Evolutionary conservation across 2,113 vertebrate genomes (phyloP).

Genomic region (Sturnira hondurensis): DNA sequence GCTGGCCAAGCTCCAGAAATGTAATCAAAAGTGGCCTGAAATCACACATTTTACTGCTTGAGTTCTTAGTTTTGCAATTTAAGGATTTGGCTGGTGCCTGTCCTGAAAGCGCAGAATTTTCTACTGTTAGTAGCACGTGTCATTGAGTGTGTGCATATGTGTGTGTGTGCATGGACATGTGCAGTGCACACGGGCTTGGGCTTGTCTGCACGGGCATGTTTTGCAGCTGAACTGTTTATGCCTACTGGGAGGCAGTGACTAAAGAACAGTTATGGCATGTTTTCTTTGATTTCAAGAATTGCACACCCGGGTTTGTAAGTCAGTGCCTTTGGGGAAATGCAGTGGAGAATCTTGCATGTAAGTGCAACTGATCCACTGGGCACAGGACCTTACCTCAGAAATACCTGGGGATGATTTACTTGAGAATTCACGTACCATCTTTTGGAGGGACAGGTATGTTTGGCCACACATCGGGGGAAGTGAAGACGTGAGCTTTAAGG

Average conservation of each 20-base stretch:
- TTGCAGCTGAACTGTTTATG: neutral
- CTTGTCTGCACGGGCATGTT: neutral
- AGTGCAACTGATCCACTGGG: neutral
- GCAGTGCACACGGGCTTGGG: neutral
- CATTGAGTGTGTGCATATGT: too few relatives aligned
- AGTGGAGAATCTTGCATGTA: neutral
- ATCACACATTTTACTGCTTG: conserved; percentile 27
- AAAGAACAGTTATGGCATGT: neutral
- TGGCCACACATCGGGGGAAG: conserved; percentile 28
- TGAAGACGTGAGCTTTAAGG: conserved; percentile 26
- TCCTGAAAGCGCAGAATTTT: conserved; percentile 22
- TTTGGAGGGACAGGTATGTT: neutral
- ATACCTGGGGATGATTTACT: neutral
- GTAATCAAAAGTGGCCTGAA: conserved; percentile 33
- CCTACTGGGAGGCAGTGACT: neutral
- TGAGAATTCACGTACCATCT: neutral
- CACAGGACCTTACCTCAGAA: neutral
- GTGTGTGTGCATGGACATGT: neutral
- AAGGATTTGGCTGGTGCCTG: conserved; percentile 3
- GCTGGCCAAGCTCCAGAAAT: conserved; percentile 35
- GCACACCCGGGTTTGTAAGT: neutral
- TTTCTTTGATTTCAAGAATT: conserved; percentile 30
- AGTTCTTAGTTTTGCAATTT: neutral
- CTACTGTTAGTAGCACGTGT: neutral
- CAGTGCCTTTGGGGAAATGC: neutral